These are phyloP conservation scores for Carterocephalus palaemon DNA, from an alignment of 2,888 invertebrate genomes.

Conservation along the genomic window DNA sequence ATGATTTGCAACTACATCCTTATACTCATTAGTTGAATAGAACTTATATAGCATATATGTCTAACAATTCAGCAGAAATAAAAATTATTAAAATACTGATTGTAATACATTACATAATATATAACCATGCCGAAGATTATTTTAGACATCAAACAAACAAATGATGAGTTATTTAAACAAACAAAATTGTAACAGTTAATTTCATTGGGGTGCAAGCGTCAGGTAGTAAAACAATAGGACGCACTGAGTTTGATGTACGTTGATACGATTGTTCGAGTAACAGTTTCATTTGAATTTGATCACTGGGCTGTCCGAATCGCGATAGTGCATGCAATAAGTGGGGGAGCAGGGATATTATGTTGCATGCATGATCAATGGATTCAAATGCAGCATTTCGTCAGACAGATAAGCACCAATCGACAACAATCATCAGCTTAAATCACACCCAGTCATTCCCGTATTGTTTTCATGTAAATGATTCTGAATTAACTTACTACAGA, in stretches of 20 bases:
- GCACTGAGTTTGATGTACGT: slow-evolving; percentile 66
- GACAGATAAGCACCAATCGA: slow-evolving; percentile 18
- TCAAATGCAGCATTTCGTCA: slow-evolving; percentile 19
- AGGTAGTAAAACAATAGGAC: slow-evolving; percentile 47
- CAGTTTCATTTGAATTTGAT: slow-evolving; percentile 76
- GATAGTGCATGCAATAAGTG: slow-evolving; percentile 62
- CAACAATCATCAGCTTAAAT: slow-evolving; percentile 6
- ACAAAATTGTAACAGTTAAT: slow-evolving; percentile 4
- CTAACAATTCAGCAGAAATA: no score
- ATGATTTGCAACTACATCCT: no score
- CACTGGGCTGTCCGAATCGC: slow-evolving; percentile 66
- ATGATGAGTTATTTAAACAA: not conserved
- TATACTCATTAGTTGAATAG: no score
- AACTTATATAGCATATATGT: no score
- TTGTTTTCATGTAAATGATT: not conserved
- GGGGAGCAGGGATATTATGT: slow-evolving; percentile 33
- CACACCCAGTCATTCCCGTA: not conserved
- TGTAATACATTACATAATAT: no score
- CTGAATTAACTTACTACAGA: not conserved
- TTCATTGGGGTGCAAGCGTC: slow-evolving; percentile 43
- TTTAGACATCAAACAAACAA: no score
- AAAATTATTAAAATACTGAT: no score
- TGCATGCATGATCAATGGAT: slow-evolving; percentile 24
- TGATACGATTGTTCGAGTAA: slow-evolving; percentile 72
- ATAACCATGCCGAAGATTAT: no score